These are phyloP conservation scores for Colostygia pectinataria DNA, from an alignment of 2,888 invertebrate species.

Conservation along the genomic window DNA sequence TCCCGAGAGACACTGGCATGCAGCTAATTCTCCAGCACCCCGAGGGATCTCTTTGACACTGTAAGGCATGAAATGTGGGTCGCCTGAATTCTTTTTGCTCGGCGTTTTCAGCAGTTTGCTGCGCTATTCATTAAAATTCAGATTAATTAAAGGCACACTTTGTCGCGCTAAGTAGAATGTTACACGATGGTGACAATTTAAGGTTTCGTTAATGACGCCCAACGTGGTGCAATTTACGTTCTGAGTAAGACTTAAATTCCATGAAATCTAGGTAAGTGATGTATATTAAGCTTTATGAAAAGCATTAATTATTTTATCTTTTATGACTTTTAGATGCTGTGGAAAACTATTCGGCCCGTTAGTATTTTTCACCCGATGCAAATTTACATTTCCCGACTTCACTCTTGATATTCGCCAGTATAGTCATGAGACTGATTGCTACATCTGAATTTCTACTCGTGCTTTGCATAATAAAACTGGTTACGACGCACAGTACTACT, in stretches of 20 bases:
- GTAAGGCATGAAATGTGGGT: slow-evolving; percentile 30
- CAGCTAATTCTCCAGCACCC: slow-evolving; percentile 29
- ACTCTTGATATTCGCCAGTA: slow-evolving; percentile 6
- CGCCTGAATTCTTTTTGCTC: slow-evolving; percentile 21
- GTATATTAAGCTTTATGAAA: too few relatives aligned
- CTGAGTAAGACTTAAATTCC: slow-evolving; percentile 6
- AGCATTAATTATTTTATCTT: not conserved
- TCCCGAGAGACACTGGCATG: slow-evolving; percentile 15
- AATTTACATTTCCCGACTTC: slow-evolving; percentile 10
- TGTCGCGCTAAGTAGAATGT: slow-evolving; percentile 18
- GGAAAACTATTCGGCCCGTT: not conserved
- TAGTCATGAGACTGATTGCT: slow-evolving; percentile 11
- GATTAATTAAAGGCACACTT: slow-evolving; percentile 23
- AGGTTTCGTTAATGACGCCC: slow-evolving; percentile 28
- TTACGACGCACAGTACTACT: not conserved
- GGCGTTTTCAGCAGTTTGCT: slow-evolving; percentile 25
- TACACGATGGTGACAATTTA: slow-evolving; percentile 32
- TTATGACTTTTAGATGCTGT: too few relatives aligned
- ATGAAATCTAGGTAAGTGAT: not conserved
- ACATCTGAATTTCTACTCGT: slow-evolving; percentile 13
- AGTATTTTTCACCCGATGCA: slow-evolving; percentile 4
- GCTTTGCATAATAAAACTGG: slow-evolving; percentile 11
- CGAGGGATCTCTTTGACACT: slow-evolving; percentile 25
- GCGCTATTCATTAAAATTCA: slow-evolving; percentile 29
- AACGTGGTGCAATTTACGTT: slow-evolving; percentile 11